Evolutionary conservation across 2,113 vertebrate species (phyloP).

Genomic region (Dinomys branickii): DNA sequence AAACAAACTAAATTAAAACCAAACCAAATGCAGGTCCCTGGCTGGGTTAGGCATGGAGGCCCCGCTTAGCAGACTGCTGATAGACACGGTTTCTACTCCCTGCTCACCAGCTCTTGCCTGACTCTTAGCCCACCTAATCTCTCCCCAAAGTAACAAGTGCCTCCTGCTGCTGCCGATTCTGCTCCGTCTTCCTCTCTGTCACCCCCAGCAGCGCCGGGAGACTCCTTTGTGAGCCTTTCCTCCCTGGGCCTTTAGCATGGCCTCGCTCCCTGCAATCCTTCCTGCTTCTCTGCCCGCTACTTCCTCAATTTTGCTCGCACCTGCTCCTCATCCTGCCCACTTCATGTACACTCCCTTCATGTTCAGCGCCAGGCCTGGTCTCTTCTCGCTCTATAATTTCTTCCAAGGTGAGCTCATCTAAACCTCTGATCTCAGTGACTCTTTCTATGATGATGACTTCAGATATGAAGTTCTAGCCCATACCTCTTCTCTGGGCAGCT

Average conservation of each 20-base stretch:
- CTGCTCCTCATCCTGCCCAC: background rate
- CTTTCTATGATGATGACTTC: background rate
- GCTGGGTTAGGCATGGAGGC: too few relatives aligned
- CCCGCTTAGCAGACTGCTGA: too few relatives aligned
- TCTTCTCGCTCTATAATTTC: background rate
- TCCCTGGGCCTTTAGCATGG: fast-evolving
- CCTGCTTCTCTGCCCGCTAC: background rate
- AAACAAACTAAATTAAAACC: background rate
- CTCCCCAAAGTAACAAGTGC: background rate
- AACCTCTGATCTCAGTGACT: background rate
- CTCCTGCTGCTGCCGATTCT: background rate
- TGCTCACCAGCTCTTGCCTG: background rate
- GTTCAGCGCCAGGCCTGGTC: background rate
- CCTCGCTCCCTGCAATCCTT: background rate
- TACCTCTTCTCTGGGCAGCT: background rate
- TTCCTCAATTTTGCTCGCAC: background rate
- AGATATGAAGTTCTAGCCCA: background rate
- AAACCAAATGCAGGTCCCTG: fast-evolving
- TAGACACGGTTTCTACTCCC: too few relatives aligned
- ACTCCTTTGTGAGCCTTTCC: background rate
- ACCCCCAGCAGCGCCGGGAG: fast-evolving
- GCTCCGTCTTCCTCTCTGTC: background rate
- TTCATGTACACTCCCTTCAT: too few relatives aligned
- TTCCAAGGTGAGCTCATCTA: background rate
- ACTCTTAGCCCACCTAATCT: background rate